Conservation (phyloP, 2,797 vertebrate species). For the Anomalospiza imberbis region DNA sequence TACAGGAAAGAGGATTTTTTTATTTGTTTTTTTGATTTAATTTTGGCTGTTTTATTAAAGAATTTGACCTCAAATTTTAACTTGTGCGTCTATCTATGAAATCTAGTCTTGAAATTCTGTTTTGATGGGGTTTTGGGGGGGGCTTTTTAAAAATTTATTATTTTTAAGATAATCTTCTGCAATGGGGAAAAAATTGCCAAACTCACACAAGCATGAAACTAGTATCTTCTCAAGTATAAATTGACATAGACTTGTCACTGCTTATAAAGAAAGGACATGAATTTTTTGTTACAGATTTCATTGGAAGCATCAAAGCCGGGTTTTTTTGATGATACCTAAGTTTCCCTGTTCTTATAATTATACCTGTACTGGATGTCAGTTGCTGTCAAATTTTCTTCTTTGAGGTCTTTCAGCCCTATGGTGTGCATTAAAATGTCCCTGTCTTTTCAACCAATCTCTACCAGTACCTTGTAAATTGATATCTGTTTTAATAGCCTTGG, state of each 20-base stretch:
- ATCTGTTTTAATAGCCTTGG: constrained; percentile 26
- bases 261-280: neutral
- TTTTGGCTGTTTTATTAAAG: neutral
- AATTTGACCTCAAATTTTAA: neutral
- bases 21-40: no score
- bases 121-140: no score
- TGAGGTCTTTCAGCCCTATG: neutral
- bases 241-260: neutral
- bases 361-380: neutral
- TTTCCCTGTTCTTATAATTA: neutral
- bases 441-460: constrained; percentile 32
- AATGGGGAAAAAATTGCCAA: neutral
- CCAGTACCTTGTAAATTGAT: neutral
- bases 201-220: neutral
- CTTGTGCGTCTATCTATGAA: neutral
- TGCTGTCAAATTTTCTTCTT: neutral
- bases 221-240: neutral
- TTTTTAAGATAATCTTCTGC: neutral
- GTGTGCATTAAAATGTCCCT: neutral
- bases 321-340: neutral
- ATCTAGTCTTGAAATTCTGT: neutral
- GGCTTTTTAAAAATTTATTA: neutral
- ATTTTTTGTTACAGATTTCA: neutral
- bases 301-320: neutral
- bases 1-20: neutral